Evolutionary conservation across 2,888 invertebrate genomes (phyloP), one percentile per base, ranked within the genome.

Genomic region (Orthosia cruda): DNA sequence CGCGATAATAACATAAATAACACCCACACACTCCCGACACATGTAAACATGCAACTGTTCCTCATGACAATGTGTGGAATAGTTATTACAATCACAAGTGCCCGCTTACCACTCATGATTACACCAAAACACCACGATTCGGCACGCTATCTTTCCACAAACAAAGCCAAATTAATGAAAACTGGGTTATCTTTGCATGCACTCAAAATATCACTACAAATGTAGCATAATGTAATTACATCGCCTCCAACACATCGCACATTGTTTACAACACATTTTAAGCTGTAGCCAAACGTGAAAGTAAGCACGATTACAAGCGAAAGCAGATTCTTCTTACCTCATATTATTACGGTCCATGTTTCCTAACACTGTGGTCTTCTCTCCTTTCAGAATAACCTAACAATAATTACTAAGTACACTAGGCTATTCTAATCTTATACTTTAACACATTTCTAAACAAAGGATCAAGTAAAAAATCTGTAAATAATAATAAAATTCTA

Each of bases 301-400:
- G 86, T 82, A 84, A 79, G 79, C 61, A 80, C 63, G 83, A 83
- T 80, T 80, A 75, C 81, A 82, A 90, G 87, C 87, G 88, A 93
- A 92, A 91, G 90, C 87, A 91, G 87, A 91, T 91, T 89, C 85
- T 87, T 89, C 95, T 93, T 90, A 96, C 96, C 96, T 96, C 95
- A 96, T 95, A 95, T 93, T 92, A 89, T 93, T 96, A 89, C 96
- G 95, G 89, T 96, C 96, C 95, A 96, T 96, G 83, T 91, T 94
- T 89, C 85, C 80, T 89, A 90, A 88, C 87, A 89, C 87, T 86
- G 80, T 71, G 45, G 52, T 80, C 69, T 78, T 73, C 64, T 71
- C 77, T 84, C 66, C 72, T 81, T 72, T 81, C 71, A 77, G 79
- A 83, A 85, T 85, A 80, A 83, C 80, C 81, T 89, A 87, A 80